Evolutionary conservation across 1,140 invertebrate species (phyloP), one percentile per base, ranked within the genome.

Genomic region (Drosophila suzukii): DNA sequence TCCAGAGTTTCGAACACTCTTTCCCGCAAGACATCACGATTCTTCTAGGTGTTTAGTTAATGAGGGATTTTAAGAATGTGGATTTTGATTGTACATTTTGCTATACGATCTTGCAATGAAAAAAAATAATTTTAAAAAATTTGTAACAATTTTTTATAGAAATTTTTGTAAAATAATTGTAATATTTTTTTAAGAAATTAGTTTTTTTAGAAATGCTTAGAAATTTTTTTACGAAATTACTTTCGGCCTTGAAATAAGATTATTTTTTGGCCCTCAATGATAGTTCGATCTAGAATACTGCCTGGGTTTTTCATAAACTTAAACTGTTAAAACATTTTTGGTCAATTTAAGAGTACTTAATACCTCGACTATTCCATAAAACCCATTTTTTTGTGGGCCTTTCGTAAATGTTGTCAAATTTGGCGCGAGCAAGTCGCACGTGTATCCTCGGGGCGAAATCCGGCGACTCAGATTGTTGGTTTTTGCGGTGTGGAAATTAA

Each of bases 321-420:
- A 34, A 34, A 34, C 7, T 34, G 32, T 34, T n/a, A n/a, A n/a
- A 1, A 32, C 6, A 32, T 44, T 11, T 44, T 3, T 10, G n/a
- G 6, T 8, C 7, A 10, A 30, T 30, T 49, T 24, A 11, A 34
- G 49, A 17, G 54, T 12, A 20, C n/a, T 11, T n/a, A 0, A 41
- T 20, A 56, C 13, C 36, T 77, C 62, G 57, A 36, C 47, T 56
- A 50, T 49, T 47, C 47, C 51, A n/a, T 10, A 17, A 6, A 3
- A 6, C 11, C 6, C 7, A 4, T 43, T 39, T 41, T 41, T 55
- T 10, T 24, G 32, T 17, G 27, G 17, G 32, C 49, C 32, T 65
- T 50, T 49, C 44, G 34, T 60, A 88, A 88, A 77, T 44, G 76
- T 71, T 88, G 79, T 83, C 72, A 88, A 80, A 88, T 88, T 86